These are phyloP conservation scores for Campylomormyrus tamandua DNA, from an alignment of 2,113 vertebrate species.

Conservation along the genomic window DNA sequence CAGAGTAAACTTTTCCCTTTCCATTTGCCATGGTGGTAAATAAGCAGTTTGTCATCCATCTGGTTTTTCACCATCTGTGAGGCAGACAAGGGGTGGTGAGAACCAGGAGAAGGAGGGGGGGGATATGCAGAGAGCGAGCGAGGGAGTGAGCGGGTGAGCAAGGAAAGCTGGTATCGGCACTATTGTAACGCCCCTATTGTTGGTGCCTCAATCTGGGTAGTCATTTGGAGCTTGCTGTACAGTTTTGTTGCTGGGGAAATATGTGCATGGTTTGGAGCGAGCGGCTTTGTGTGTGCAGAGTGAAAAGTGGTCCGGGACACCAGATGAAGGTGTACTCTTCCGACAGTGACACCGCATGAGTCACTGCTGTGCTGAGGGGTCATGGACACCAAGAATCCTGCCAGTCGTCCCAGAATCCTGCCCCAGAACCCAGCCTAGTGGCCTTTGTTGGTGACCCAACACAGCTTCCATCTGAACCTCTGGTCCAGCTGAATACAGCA, in stretches of 20 bases:
- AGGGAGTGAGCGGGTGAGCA: not conserved
- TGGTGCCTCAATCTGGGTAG: not conserved
- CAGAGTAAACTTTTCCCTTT: slow-evolving; percentile 33
- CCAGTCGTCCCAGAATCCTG: not conserved
- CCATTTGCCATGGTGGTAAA: slow-evolving; percentile 36
- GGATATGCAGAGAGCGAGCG: not conserved
- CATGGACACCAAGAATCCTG: not conserved
- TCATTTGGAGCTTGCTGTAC: not conserved
- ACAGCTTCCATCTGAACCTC: not conserved
- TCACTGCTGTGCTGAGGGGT: not conserved
- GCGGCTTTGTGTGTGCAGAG: not conserved
- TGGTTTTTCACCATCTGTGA: slow-evolving; percentile 27
- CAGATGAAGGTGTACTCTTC: not conserved
- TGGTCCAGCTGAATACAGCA: not conserved
- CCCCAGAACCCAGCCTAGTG: not conserved
- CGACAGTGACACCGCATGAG: not conserved
- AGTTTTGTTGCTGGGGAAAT: not conserved
- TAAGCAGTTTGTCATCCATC: slow-evolving; percentile 33
- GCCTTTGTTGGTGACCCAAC: not conserved
- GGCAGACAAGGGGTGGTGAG: not conserved
- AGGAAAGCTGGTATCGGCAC: slow-evolving; percentile 9
- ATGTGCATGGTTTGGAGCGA: not conserved
- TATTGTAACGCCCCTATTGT: slow-evolving; percentile 49
- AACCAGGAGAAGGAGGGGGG: slow-evolving; percentile 13
- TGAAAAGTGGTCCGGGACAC: not conserved